phyloP scores from a whole-genome alignment of 2,113 vertebrate species.

The Opisthocomus hoazin region DNA sequence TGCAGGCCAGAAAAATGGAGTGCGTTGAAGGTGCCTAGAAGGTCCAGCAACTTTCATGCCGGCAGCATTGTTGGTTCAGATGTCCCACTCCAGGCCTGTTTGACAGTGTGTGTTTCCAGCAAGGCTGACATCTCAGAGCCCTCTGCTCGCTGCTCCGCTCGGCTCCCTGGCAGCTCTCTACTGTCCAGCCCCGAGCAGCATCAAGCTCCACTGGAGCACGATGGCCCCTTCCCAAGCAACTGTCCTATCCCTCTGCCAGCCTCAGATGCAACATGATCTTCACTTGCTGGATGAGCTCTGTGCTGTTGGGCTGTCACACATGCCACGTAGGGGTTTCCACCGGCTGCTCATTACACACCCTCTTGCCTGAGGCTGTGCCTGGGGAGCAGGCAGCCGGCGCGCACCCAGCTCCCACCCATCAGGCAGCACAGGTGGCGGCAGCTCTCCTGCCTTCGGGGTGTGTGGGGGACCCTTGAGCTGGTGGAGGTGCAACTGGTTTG shows the following conservation, averaged over 20 bases:
- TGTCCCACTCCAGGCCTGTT: neutral
- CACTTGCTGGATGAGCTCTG: neutral
- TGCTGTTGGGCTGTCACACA: rapidly evolving
- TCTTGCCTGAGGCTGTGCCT: neutral
- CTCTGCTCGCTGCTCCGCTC: neutral
- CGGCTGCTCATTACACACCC: neutral
- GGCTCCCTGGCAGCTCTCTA: neutral
- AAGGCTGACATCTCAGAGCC: neutral
- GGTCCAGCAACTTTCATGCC: neutral
- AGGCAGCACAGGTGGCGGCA: neutral
- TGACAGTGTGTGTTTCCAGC: neutral
- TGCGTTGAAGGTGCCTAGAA: neutral
- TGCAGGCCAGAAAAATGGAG: neutral
- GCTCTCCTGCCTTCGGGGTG: neutral
- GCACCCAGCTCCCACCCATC: neutral
- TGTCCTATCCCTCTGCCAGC: neutral
- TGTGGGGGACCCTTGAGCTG: neutral
- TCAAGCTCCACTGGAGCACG: neutral
- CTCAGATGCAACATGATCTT: neutral
- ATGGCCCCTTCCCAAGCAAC: neutral
- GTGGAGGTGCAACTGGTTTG: neutral
- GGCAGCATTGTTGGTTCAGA: neutral
- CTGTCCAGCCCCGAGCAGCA: neutral
- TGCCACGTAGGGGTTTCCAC: neutral
- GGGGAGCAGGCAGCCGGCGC: neutral